Evolutionary conservation across 2,797 vertebrate species (phyloP).

Genomic region (Lacerta viridis): DNA sequence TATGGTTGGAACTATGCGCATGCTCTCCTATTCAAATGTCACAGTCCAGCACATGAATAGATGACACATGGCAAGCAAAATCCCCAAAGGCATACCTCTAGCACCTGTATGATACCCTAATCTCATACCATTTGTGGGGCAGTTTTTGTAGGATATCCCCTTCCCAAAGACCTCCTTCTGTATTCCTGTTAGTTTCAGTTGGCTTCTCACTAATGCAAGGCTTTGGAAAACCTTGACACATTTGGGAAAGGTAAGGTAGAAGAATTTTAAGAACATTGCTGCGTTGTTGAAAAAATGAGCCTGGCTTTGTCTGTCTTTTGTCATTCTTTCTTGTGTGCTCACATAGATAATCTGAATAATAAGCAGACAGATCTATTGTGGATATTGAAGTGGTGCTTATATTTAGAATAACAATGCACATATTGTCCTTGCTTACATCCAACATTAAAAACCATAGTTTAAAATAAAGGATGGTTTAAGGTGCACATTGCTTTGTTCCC

Average conservation of each 20-base stretch:
- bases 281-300: background rate
- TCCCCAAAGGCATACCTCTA: background rate
- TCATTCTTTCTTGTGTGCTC: background rate
- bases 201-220: background rate
- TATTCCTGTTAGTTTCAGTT: background rate
- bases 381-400: background rate
- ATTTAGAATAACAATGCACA: background rate
- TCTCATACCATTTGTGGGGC: background rate
- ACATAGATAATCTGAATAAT: background rate
- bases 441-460: no score
- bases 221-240: background rate
- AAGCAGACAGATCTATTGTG: background rate
- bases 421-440: background rate
- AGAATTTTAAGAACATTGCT: background rate
- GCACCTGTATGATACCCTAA: background rate
- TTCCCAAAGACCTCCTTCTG: background rate
- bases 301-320: background rate
- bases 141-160: no score
- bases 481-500: no score
- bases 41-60: background rate
- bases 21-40: background rate
- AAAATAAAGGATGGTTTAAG: no score
- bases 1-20: no score
- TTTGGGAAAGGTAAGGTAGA: background rate
- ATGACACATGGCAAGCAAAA: no score